These are phyloP conservation scores for Hydropotes inermis DNA, from an alignment of 2,113 vertebrate genomes.

Conservation along the genomic window DNA sequence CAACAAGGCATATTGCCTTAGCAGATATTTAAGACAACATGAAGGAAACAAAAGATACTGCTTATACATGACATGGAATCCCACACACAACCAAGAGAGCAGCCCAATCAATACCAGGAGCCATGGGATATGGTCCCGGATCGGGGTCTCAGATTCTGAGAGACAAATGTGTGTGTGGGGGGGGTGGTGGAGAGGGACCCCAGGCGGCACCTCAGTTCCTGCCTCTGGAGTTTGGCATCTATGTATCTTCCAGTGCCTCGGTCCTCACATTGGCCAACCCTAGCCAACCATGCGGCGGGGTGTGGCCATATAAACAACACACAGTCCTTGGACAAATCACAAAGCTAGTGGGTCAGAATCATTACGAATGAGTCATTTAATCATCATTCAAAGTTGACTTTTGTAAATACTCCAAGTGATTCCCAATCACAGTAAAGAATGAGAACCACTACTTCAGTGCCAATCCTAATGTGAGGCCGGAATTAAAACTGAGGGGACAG, in stretches of 20 bases:
- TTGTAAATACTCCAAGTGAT: neutral
- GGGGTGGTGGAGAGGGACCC: neutral
- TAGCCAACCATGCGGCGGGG: neutral
- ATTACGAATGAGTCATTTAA: neutral
- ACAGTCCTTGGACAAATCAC: neutral
- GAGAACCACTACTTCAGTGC: neutral
- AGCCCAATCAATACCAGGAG: neutral
- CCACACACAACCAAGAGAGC: neutral
- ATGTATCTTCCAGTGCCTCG: too few species aligned
- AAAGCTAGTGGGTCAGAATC: neutral
- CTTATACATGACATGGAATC: neutral
- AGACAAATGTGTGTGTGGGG: fast-evolving
- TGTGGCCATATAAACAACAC: too few species aligned
- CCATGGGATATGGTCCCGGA: neutral
- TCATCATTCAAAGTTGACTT: neutral
- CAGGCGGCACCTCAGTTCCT: neutral
- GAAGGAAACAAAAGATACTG: neutral
- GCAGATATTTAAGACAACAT: neutral
- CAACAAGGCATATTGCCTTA: neutral
- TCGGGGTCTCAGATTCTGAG: neutral
- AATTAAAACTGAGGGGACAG: neutral
- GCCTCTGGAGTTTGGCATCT: neutral
- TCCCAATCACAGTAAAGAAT: neutral
- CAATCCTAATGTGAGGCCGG: neutral
- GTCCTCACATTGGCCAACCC: neutral